Base-by-base conservation (phyloP, 2,797 vertebrate species). In the Tadarida brasiliensis region DNA sequence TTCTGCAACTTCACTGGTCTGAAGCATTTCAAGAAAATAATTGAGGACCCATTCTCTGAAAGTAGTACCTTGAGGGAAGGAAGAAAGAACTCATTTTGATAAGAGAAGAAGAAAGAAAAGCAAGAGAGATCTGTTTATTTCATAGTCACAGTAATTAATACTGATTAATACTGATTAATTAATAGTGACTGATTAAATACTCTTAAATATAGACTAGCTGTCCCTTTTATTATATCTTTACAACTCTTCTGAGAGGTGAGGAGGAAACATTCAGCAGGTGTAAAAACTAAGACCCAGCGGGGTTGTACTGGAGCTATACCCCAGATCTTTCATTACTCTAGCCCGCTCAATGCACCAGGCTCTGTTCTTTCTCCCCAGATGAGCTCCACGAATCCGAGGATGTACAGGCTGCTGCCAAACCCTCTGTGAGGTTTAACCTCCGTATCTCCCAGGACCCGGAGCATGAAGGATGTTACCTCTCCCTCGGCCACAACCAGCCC, bases 391-490 rank as follows among this genome's bases (percentile, higher is more conserved):
- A 91, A 39, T 92, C 98, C 0, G 63, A 47, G 3, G 30, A 87
- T 30, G 51, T 26, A 4, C 81, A 33, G 7, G 4, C 87, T 28
- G 39, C 51, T 0, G 30, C 54, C 67, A 94, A 96, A 39, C 96
- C 93, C 5, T 30, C 67, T 0, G 97, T 99, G 93, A 99, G 97
- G 97, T 99, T 99, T 98, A 98, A 98, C 74, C 98, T 99, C 96
- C 98, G 98, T 39, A 99, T 98, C 84, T 98, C 98, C 39, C 54
- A 97, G 3, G 98, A 98, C 78, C 84, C 98, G n/a, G 99, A 99
- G 0, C 98, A 99, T 0, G 98, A 99, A 0, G 99, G 99, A 0
- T 99, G 99, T 96, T 76, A 97, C 81, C 98, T 99, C 33, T 78
- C 98, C 68, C 1, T 97, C 0, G 99, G 99, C 14, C 98, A 98